Base-by-base conservation (phyloP, 2,113 vertebrate species). In the Menura novaehollandiae region DNA sequence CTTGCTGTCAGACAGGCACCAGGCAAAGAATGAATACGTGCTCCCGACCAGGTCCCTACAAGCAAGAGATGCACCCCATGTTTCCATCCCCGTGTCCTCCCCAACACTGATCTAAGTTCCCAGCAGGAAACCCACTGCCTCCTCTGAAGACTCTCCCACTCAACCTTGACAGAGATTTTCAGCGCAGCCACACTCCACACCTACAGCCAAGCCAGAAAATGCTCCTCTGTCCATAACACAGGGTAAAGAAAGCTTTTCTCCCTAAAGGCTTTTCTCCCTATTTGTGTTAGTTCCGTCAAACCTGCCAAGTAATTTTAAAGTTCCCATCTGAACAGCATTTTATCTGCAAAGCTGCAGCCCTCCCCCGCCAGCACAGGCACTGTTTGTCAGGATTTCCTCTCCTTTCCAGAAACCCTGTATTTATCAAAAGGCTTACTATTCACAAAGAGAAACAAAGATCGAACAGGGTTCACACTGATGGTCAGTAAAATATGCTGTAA, bases 1-100 rank as follows among this genome's bases (percentile, higher is more conserved):
- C 99, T 97, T 99, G 99, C 99, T 99, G 98, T 76, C 59, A 84
- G 96, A 95, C 73, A 97, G 21, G 88, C 74, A 93, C 56, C 33
- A 76, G 78, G 83, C 85, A 97, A 63, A 89, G 49, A 95, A 23
- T 94, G 77, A 97, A 21, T 56, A 80, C 0, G 2, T 41, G 69
- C 55, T 64, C 81, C 58, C 0, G 0, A 68, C 46, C 91, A 74
- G 23, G 3, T 63, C 67, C 71, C 82, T 89, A 62, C 58, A 67
- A 64, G 75, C 51, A 69, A 67, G 91, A 82, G 62, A 62, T 16
- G 76, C 53, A 18, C 80, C 80, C 94, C 83, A 3, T 28, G 63
- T 62, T 76, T 80, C 91, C 78, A 79, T 22, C 90, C 93, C 88
- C 1, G 1, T 12, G 76, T 89, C 91, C 84, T 72, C 76, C 88